Evolutionary conservation across 2,113 vertebrate genomes (phyloP), one percentile per base, ranked within the genome.

Genomic region (Halichoeres trimaculatus): DNA sequence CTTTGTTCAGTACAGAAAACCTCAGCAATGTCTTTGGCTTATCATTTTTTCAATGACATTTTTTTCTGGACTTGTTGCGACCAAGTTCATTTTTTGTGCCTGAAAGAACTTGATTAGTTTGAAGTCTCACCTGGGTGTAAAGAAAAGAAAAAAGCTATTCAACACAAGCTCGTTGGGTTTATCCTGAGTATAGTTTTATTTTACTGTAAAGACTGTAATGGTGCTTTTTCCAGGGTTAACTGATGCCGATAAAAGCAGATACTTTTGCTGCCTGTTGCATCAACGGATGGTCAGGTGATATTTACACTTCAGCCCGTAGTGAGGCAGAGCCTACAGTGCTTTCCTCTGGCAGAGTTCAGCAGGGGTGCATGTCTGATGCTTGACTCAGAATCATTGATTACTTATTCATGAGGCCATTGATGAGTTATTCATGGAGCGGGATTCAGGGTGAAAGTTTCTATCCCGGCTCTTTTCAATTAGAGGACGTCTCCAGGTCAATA

Each of bases 351-450:
- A 50, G 58, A 36, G 41, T 74, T 76, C 58, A 74, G 47, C 43
- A 53, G 56, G 19, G 38, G 41, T 17, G 16, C 50, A 0, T 30
- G 36, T 77, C 74, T 88, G 74, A 87, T 81, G 69, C 77, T 80
- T 80, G 56, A 80, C 69, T 80, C 17, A 1, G 59, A 74, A 36
- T 69, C 52, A 86, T 86, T 75, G 80, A 85, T 85, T 80, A 74
- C 65, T 70, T 82, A 81, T 79, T 85, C 84, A 88, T 79, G 68
- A 88, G 84, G 74, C 58, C 73, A 78, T 79, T 45, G 66, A 87
- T 82, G 81, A 85, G 70, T 88, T 89, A 89, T 91, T 88, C 76
- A 84, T 85, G 67, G 81, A 67, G 14, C 40, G 41, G 59, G 69
- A 78, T 58, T 74, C 34, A 58, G 79, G 81, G 77, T 74, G 50